phyloP scores from a whole-genome alignment of 2,888 invertebrate species.

The Plagiodera versicolora region DNA sequence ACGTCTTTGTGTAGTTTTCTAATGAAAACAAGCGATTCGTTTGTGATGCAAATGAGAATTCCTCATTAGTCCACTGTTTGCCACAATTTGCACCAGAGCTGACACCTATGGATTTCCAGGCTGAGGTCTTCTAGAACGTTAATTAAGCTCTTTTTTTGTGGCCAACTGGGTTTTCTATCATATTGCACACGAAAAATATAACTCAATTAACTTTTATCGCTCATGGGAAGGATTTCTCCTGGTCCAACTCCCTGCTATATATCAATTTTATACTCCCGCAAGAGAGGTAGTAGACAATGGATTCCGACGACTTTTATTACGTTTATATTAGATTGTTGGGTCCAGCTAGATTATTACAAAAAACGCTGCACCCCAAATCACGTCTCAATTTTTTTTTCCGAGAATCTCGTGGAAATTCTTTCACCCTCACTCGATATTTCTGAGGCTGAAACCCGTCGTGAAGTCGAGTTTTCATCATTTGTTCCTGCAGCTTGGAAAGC shows the following conservation, averaged over 20 bases:
- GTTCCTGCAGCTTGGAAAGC: slow-evolving; percentile 16
- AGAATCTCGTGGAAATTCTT: no score
- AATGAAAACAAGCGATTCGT: no score
- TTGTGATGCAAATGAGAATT: no score
- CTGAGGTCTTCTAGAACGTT: not conserved
- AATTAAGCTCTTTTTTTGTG: not conserved
- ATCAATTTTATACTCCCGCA: not conserved
- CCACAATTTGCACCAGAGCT: no score
- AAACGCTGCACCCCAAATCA: no score
- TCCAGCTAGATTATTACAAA: no score
- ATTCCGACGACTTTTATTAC: no score
- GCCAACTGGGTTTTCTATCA: not conserved
- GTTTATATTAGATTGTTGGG: no score
- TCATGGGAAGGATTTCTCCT: not conserved
- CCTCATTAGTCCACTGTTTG: no score
- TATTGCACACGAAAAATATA: not conserved
- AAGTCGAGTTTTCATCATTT: slow-evolving; percentile 21
- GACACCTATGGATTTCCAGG: no score
- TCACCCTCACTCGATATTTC: not conserved
- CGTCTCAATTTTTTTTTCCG: no score
- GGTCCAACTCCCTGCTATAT: not conserved
- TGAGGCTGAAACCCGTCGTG: slow-evolving; percentile 18
- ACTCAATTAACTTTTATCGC: not conserved
- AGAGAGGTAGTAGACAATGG: not conserved
- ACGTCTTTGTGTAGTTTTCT: no score